Percentiles rank a stretch among this genome's conserved stretches.
These are phyloP conservation scores for Naja naja DNA, from an alignment of 2,113 vertebrate species.

Conservation along the genomic window DNA sequence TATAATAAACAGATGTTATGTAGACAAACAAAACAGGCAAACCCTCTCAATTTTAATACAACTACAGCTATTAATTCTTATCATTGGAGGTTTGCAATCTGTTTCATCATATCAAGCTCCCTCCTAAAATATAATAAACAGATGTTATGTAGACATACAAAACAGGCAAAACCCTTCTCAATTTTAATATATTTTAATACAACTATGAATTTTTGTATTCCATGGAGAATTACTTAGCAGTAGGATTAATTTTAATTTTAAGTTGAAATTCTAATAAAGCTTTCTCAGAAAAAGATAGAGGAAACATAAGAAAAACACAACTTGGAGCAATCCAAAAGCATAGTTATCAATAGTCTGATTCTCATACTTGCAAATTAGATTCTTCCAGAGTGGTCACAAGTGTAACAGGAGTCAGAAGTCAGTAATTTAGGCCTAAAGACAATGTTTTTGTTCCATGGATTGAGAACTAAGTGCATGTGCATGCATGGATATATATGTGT, in stretches of 20 bases:
- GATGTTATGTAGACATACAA: constrained; percentile 37
- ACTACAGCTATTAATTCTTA: no score
- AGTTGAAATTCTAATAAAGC: not conserved
- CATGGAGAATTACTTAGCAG: not conserved
- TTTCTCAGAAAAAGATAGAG: not conserved
- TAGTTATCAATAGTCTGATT: not conserved
- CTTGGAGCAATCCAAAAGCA: not conserved
- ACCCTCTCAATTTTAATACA: constrained; percentile 35
- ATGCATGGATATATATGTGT: not conserved
- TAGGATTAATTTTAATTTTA: not conserved
- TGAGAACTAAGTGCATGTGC: not conserved
- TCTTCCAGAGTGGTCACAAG: not conserved
- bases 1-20: constrained; percentile 44
- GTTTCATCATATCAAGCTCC: constrained; percentile 27
- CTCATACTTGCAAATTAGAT: not conserved
- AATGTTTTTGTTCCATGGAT: not conserved
- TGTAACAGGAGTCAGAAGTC: not conserved
- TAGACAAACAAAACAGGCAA: constrained; percentile 45
- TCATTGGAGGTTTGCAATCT: constrained; percentile 20
- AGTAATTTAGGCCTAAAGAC: not conserved
- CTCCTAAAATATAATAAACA: constrained; percentile 39
- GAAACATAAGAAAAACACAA: not conserved
- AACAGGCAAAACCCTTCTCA: constrained; percentile 43
- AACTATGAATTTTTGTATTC: not conserved
- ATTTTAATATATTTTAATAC: constrained; percentile 35